phyloP scores from a whole-genome alignment of 23 tunicate genomes.

The Oikopleura albicans region DNA sequence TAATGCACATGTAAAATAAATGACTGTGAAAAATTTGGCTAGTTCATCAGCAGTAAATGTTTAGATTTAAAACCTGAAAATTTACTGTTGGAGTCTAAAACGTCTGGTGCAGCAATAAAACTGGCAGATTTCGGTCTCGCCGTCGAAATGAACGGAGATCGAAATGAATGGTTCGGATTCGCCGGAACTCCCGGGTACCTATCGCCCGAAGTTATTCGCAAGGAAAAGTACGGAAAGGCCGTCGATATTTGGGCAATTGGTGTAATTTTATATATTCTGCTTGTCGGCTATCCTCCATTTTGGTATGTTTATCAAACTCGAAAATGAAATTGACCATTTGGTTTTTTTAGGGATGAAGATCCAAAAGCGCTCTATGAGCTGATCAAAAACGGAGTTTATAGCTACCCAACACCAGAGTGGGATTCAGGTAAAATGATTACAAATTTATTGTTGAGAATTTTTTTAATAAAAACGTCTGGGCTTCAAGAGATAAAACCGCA shows the following conservation, averaged over 20 bases:
- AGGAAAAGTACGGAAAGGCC: background rate
- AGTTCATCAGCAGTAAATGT: no score
- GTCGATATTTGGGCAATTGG: slow-evolving; percentile 11
- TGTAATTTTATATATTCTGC: background rate
- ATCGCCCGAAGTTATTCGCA: background rate
- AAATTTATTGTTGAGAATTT: no score
- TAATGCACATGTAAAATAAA: no score
- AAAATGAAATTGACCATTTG: no score
- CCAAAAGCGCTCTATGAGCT: background rate
- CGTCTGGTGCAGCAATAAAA: background rate
- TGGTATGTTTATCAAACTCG: background rate
- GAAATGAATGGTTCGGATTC: background rate
- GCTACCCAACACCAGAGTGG: slow-evolving; percentile 10
- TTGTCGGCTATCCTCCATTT: slow-evolving; percentile 13
- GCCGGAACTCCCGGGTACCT: slow-evolving; percentile 9
- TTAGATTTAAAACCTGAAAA: slow-evolving; percentile 16
- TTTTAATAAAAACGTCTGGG: no score
- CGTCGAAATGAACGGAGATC: background rate
- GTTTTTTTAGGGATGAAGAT: background rate
- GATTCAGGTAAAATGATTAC: background rate
- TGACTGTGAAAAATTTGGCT: no score
- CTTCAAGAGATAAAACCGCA: no score
- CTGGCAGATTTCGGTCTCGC: slow-evolving; percentile 9
- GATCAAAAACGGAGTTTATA: background rate
- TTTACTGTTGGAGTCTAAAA: background rate